These are phyloP conservation scores for Lasiommata megera DNA, from an alignment of 2,888 invertebrate species.

Conservation along the genomic window DNA sequence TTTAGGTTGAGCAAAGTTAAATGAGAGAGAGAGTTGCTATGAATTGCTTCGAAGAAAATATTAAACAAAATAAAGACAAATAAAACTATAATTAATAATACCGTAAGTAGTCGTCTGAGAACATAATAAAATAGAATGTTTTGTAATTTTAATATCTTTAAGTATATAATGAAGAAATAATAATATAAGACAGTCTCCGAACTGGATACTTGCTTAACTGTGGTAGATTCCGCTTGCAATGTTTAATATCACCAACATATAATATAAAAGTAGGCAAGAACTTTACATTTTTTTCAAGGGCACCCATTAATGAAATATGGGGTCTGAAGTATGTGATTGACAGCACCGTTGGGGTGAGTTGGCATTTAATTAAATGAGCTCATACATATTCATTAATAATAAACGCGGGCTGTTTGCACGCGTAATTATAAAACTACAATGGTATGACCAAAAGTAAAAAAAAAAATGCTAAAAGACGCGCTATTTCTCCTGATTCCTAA, in stretches of 20 bases:
- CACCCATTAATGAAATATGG: constrained; percentile 20
- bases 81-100: too few species aligned
- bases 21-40: too few species aligned
- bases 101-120: too few species aligned
- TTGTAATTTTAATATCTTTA: too few species aligned
- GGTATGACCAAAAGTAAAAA: too few species aligned
- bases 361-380: constrained; percentile 11
- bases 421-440: neutral
- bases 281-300: constrained; percentile 10
- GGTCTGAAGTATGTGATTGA: constrained; percentile 28
- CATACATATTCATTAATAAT: constrained; percentile 20
- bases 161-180: neutral
- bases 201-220: neutral
- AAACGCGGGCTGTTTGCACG: neutral
- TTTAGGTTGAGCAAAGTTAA: too few species aligned
- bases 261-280: constrained; percentile 17
- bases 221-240: constrained; percentile 1
- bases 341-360: constrained; percentile 19
- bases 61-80: too few species aligned
- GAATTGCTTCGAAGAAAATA: too few species aligned
- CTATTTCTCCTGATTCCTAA: too few species aligned
- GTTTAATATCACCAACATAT: constrained; percentile 15
- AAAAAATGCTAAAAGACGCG: too few species aligned
- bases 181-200: neutral
- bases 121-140: too few species aligned